Evolutionary conservation across 2,113 vertebrate species (phyloP).

Genomic region (Okapia johnstoni): DNA sequence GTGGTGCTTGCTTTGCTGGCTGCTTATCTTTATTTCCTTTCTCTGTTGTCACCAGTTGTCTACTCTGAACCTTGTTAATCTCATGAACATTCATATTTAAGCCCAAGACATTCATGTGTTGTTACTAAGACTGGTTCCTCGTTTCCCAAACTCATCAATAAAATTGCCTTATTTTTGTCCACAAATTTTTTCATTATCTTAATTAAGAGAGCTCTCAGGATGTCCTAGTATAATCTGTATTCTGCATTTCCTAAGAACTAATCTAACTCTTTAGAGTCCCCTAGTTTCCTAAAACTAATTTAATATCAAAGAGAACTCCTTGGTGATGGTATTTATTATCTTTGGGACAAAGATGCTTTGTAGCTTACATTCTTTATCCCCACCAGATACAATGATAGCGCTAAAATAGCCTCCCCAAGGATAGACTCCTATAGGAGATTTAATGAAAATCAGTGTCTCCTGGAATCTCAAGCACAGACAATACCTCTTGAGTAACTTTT

Average conservation of each 20-base stretch:
- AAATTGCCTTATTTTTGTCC: neutral
- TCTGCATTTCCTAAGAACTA: neutral
- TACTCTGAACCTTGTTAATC: neutral
- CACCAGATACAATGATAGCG: neutral
- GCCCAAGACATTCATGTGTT: neutral
- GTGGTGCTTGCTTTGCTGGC: neutral
- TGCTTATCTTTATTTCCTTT: neutral
- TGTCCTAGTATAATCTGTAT: neutral
- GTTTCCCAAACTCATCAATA: neutral
- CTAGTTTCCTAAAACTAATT: neutral
- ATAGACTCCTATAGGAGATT: neutral
- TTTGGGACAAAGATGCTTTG: neutral
- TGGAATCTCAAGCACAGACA: neutral
- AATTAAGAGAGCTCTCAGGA: neutral
- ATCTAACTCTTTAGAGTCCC: neutral
- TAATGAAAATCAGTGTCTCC: neutral
- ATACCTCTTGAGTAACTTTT: neutral
- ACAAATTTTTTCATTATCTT: neutral
- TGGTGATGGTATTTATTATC: neutral
- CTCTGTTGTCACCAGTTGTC: neutral
- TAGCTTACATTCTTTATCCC: constrained; percentile 1
- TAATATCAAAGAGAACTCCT: neutral
- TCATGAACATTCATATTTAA: neutral
- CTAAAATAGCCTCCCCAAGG: neutral
- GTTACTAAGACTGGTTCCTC: neutral